A percentile compares a stretch with the other conserved stretches of the same genome.
phyloP scores from a whole-genome alignment of 2,888 invertebrate species.

The Pyrgus malvae region DNA sequence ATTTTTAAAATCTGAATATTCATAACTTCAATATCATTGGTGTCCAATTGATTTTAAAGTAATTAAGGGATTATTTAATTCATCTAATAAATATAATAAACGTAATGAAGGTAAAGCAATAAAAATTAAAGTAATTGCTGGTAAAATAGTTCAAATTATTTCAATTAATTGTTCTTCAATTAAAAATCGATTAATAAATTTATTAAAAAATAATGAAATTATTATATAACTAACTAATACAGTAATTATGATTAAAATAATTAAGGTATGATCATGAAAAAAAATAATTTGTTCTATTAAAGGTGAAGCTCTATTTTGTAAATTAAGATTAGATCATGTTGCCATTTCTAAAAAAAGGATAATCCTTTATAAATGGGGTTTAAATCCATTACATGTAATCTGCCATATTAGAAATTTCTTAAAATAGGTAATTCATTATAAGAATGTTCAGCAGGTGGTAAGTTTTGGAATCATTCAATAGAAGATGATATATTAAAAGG shows the following conservation, averaged over 20 bases:
- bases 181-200: slow-evolving; percentile 79
- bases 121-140: slow-evolving; percentile 83
- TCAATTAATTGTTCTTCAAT: slow-evolving; percentile 83
- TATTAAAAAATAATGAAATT: slow-evolving; percentile 79
- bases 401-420: slow-evolving; percentile 84
- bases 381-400: slow-evolving; percentile 83
- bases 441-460: slow-evolving; percentile 82
- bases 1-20: slow-evolving; percentile 82
- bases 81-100: slow-evolving; percentile 83
- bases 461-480: slow-evolving; percentile 83
- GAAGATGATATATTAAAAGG: slow-evolving; percentile 76
- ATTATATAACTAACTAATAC: slow-evolving; percentile 82
- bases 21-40: slow-evolving; percentile 86
- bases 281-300: slow-evolving; percentile 85
- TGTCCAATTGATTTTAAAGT: slow-evolving; percentile 85
- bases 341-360: slow-evolving; percentile 84
- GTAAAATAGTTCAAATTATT: slow-evolving; percentile 84
- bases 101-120: slow-evolving; percentile 84
- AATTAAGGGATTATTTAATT: slow-evolving; percentile 81
- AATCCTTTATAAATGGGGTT: slow-evolving; percentile 85
- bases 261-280: slow-evolving; percentile 83
- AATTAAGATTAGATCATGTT: slow-evolving; percentile 80
- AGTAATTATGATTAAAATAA: slow-evolving; percentile 84
- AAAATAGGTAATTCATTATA: slow-evolving; percentile 82
- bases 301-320: slow-evolving; percentile 84